Conservation (phyloP, 2,888 invertebrate genomes). For the Melinaea marsaeus region DNA sequence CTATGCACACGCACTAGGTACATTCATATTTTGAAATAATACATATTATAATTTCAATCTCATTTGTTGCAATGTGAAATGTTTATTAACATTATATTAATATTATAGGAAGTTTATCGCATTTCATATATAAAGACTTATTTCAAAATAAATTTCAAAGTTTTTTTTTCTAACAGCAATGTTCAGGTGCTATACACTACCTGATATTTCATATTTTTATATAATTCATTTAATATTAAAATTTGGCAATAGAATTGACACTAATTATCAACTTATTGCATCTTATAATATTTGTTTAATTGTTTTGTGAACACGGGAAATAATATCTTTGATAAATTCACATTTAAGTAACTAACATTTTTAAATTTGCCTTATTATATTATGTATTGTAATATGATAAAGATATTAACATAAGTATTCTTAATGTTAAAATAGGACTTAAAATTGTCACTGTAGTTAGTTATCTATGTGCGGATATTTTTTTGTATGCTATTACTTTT, state of each 20-base stretch:
- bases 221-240: conserved; percentile 17
- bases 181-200: conserved; percentile 30
- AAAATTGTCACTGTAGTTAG: conserved; percentile 6
- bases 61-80: conserved; percentile 30
- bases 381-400: conserved; percentile 13
- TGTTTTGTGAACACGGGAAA: conserved; percentile 2
- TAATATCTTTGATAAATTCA: conserved; percentile 5
- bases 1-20: conserved; percentile 29
- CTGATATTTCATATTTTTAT: conserved; percentile 15
- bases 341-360: conserved; percentile 17
- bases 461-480: not conserved
- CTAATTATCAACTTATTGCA: conserved; percentile 4
- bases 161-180: conserved; percentile 22
- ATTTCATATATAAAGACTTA: conserved; percentile 10
- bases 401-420: conserved; percentile 16
- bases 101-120: conserved; percentile 15
- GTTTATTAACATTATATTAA: conserved; percentile 20
- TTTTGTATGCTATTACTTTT: conserved; percentile 1
- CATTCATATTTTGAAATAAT: conserved; percentile 20
- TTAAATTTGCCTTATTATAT: conserved; percentile 24
- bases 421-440: conserved; percentile 13
- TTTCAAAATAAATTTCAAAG: not conserved
- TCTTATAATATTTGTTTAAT: not conserved
- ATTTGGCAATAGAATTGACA: conserved; percentile 14
- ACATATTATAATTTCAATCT: conserved; percentile 23